These are phyloP conservation scores for Papilio demoleus DNA, from an alignment of 2,888 invertebrate genomes.

Conservation along the genomic window DNA sequence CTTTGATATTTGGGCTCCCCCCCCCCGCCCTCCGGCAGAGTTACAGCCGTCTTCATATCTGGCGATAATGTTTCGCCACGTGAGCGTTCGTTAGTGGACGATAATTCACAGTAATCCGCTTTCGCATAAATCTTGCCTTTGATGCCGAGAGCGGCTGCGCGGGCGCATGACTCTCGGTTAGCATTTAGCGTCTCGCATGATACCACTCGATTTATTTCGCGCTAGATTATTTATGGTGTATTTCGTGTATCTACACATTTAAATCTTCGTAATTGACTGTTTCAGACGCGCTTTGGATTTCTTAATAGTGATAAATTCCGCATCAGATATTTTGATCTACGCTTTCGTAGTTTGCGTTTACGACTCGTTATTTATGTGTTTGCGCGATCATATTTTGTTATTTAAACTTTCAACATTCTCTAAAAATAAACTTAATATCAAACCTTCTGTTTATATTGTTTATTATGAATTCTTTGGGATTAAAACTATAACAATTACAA, in stretches of 20 bases:
- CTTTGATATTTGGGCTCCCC: conserved; percentile 28
- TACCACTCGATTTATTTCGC: conserved; percentile 42
- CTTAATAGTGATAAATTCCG: conserved; percentile 42
- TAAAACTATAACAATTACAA: neutral
- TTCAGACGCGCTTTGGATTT: conserved; percentile 39
- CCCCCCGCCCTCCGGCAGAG: neutral
- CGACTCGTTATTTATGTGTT: conserved; percentile 22
- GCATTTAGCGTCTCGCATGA: conserved; percentile 39
- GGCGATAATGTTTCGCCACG: conserved; percentile 46
- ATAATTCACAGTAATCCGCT: conserved; percentile 50
- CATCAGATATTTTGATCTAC: conserved; percentile 40
- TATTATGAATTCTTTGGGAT: neutral
- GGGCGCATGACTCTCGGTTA: conserved; percentile 45
- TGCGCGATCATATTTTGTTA: conserved; percentile 15
- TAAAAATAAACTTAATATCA: neutral
- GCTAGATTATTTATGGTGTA: conserved; percentile 44
- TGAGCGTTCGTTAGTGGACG: conserved; percentile 47
- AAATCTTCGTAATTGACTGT: conserved; percentile 42
- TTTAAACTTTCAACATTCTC: neutral
- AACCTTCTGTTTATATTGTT: neutral
- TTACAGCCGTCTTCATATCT: conserved; percentile 43
- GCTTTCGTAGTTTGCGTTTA: conserved; percentile 23
- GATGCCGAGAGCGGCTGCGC: conserved; percentile 43
- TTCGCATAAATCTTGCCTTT: conserved; percentile 48
- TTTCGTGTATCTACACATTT: conserved; percentile 42